Evolutionary conservation across 2,888 invertebrate species (phyloP), one percentile per base, ranked within the genome.

Genomic region (Onchidella celtica): DNA sequence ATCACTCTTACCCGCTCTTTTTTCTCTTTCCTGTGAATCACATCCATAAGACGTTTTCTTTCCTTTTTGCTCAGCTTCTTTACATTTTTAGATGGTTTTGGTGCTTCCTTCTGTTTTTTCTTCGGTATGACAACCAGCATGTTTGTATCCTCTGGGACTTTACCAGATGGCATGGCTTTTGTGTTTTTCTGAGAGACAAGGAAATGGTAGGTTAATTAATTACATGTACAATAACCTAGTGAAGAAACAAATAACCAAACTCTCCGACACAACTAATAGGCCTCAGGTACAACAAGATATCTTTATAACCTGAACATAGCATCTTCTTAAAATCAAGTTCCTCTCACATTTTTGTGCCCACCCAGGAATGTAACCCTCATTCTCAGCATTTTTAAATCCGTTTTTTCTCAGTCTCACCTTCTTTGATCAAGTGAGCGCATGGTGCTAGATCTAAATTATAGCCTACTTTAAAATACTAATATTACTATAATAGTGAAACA

Each of bases 1-100:
- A 63, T 4, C n/a, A 2, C 1, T n/a, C 59, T 79, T 86, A 90
- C 91, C 85, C 96, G 96, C 91, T 96, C 95, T 92, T 98, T 99
- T 90, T 98, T 98, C 89, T 96, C 95, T 91, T 98, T 98, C 86
- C 96, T 95, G 70, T 97, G 96, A 0, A 98, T 95, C 90, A 99
- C 95, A 93, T 97, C 96, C 90, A 98, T 96, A 74, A 98, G 93
- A 83, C 95, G 95, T 92, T 98, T 98, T 78, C 97, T 94, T 88
- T 97, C 97, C 86, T 97, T 97, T 91, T 97, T 98, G 0, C 97
- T 96, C 9, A 99, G 94, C 85, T 97, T 95, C 90, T 83, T 83
- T 11, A 75, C 73, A 29, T 57, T 63, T 38, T 61, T 75, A 3
- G 70, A 75, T 6, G 70, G 79, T 9, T 77, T 74, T 9, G 83